These are phyloP conservation scores for Drosophila micromelanica DNA, from an alignment of 1,140 invertebrate species.

Conservation along the genomic window DNA sequence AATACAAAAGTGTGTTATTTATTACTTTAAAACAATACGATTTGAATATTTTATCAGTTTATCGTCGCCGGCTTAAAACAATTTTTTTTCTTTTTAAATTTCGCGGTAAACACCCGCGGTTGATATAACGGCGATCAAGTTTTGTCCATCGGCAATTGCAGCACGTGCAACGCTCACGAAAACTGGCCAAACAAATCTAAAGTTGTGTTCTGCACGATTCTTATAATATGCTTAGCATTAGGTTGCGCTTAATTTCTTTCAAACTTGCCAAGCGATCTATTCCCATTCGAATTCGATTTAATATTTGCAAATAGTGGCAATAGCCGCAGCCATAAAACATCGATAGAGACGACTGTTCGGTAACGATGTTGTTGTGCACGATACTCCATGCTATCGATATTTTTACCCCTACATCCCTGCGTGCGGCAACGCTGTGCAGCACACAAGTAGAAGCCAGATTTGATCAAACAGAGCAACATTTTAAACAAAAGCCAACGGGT, in stretches of 20 bases:
- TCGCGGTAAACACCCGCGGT: background rate
- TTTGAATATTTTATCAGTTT: background rate
- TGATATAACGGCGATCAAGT: constrained; percentile 2
- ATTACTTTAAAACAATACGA: background rate
- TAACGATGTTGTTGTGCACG: constrained; percentile 18
- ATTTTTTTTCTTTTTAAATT: constrained; percentile 4
- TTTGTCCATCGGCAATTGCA: background rate
- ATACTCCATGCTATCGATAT: constrained; percentile 45
- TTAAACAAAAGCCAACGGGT: constrained; percentile 24
- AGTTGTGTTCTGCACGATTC: background rate
- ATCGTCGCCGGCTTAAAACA: background rate
- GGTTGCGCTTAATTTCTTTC: background rate
- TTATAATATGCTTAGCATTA: background rate
- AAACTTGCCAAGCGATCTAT: background rate
- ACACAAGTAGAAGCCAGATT: constrained; percentile 48
- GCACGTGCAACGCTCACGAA: constrained; percentile 5
- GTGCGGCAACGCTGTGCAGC: constrained; percentile 43
- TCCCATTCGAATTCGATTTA: constrained; percentile 3
- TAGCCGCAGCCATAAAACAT: constrained; percentile 18
- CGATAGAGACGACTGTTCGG: constrained; percentile 4
- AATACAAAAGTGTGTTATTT: too few species aligned
- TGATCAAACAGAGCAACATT: constrained; percentile 41
- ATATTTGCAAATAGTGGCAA: constrained; percentile 26
- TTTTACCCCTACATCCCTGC: constrained; percentile 48
- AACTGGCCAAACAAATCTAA: background rate